Base-by-base conservation (phyloP, 2,888 invertebrate species). In the Epicampocera succincta region DNA sequence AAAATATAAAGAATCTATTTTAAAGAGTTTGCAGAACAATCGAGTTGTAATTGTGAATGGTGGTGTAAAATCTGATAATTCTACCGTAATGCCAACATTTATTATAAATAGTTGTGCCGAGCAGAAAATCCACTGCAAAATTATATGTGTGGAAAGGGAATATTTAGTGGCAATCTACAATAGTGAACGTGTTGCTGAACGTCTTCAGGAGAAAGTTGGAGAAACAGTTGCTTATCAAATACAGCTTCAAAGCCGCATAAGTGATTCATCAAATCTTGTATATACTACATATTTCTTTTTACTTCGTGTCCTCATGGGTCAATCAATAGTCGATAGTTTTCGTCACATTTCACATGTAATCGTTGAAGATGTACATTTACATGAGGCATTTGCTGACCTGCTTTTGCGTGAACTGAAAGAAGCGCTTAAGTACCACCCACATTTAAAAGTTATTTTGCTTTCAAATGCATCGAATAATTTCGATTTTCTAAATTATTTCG, bases 321-420 rank as follows among this genome's bases (percentile, higher is more conserved):
- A 95, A 0, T 95, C 95, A 6, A 90, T 83, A 12, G 76, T 85
- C n/a, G 85, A 87, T 4, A 84, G 87, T 19, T 87, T 88, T 79
- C 84, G 84, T 0, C 84, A 86, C 48, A 85, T 88, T 38, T 96
- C 97, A 0, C 98, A 98, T 90, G 92, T 96, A 42, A 94, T 96
- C 77, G 93, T 98, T 87, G 98, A 98, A 90, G 98, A 99, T 91
- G 95, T 98, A 19, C 98, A 99, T 90, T 97, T 98, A 89, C 93
- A 98, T 0, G 97, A 98, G 90, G 94, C 96, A 87, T 95, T 96
- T 89, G 95, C 96, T 80, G 99, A 99, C 92, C 97, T 98, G 15
- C 73, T 98, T 52, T 92, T 99, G 72, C 95, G 97, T 73, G 95
- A 96, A 13, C 91, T 99, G 65, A 93, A 95, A 46, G 96, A 96